Percentiles rank a stretch among this genome's conserved stretches.
phyloP scores from a whole-genome alignment of 2,888 invertebrate genomes.

The Caenorhabditis imperialis region DNA sequence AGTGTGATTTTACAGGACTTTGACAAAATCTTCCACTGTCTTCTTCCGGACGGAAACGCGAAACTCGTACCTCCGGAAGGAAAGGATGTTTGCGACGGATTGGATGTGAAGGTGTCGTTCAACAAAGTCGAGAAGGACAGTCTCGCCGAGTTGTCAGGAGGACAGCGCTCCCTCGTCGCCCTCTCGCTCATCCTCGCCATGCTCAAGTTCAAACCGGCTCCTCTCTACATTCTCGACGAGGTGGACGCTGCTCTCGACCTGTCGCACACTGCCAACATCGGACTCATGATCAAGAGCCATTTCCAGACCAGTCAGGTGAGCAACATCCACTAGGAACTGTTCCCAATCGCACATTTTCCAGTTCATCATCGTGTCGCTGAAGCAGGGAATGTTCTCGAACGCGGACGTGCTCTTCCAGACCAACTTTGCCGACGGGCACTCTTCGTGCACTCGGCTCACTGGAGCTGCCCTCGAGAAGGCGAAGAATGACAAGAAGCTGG shows the following conservation, averaged over 20 bases:
- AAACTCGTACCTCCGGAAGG: conserved; percentile 86
- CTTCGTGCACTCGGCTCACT: conserved; percentile 16
- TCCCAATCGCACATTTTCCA: conserved; percentile 78
- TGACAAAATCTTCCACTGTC: conserved; percentile 91
- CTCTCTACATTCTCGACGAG: conserved; percentile 97
- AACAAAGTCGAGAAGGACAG: conserved; percentile 96
- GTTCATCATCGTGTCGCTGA: conserved; percentile 97
- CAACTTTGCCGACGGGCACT: conserved; percentile 89
- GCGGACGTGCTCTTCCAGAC: conserved; percentile 97
- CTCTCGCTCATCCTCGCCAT: conserved; percentile 95
- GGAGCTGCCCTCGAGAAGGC: conserved; percentile 13
- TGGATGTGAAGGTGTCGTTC: conserved; percentile 92
- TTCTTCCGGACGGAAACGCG: conserved; percentile 92
- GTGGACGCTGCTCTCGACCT: conserved; percentile 96
- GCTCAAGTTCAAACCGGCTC: conserved; percentile 96
- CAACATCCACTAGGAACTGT: neutral
- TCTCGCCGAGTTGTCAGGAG: conserved; percentile 94
- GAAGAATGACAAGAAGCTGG: conserved; percentile 13
- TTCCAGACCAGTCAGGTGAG: conserved; percentile 89
- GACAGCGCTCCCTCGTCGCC: conserved; percentile 87
- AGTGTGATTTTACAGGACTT: conserved; percentile 84
- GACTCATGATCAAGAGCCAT: conserved; percentile 91
- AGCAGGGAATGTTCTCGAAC: conserved; percentile 99
- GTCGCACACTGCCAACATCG: conserved; percentile 98
- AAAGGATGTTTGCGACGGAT: conserved; percentile 86